phyloP scores from a whole-genome alignment of 2,888 invertebrate genomes.

The Leptinotarsa rubiginosa region DNA sequence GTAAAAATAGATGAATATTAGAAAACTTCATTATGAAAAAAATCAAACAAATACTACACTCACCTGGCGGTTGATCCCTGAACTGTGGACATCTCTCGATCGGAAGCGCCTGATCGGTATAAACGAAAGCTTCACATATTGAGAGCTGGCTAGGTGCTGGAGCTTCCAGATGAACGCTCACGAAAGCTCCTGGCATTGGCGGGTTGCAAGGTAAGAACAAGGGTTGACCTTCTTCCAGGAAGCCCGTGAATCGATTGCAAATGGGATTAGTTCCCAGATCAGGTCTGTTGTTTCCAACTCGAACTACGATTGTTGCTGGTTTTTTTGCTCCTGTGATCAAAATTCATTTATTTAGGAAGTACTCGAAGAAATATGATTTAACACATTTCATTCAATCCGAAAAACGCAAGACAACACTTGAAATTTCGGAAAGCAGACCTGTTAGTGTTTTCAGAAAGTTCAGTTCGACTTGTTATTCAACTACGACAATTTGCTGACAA shows the following conservation, averaged over 20 bases:
- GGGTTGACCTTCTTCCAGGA: slow-evolving; percentile 89
- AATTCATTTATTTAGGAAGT: neutral
- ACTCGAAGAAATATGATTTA: neutral
- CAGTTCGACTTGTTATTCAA: too few species aligned
- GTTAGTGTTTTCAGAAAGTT: too few species aligned
- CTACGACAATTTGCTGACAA: too few species aligned
- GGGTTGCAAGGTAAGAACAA: slow-evolving; percentile 93
- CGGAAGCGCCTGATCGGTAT: slow-evolving; percentile 91
- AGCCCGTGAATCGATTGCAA: slow-evolving; percentile 90
- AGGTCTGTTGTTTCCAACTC: slow-evolving; percentile 93
- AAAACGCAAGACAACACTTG: too few species aligned
- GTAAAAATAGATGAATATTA: too few species aligned
- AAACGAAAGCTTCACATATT: slow-evolving; percentile 93
- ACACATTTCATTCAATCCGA: too few species aligned
- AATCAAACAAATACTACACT: neutral
- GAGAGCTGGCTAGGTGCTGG: slow-evolving; percentile 81
- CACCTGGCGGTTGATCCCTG: slow-evolving; percentile 87
- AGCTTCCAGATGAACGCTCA: slow-evolving; percentile 89
- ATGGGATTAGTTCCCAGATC: slow-evolving; percentile 92
- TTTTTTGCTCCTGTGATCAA: slow-evolving; percentile 74
- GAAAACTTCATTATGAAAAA: too few species aligned
- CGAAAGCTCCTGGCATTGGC: slow-evolving; percentile 95
- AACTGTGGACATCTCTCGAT: slow-evolving; percentile 94
- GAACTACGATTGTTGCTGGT: slow-evolving; percentile 87
- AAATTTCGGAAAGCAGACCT: too few species aligned